Conservation (phyloP, 2,113 vertebrate species). For the Sinocyclocheilus anshuiensis region DNA sequence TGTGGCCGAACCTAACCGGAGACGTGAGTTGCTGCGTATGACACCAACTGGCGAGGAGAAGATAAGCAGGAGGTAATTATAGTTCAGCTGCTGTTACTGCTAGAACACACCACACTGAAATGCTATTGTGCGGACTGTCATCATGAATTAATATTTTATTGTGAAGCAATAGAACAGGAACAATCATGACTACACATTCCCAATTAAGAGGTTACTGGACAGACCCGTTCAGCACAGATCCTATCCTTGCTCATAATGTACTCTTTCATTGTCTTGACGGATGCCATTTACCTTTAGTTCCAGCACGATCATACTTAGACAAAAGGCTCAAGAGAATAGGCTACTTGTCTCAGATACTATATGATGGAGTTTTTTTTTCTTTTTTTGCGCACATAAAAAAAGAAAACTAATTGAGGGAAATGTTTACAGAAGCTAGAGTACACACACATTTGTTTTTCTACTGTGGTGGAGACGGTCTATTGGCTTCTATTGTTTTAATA, state of each 20-base stretch:
- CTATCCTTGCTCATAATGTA: conserved; percentile 6
- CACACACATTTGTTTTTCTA: not conserved
- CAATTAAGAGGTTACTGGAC: conserved; percentile 32
- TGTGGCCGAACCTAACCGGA: conserved; percentile 22
- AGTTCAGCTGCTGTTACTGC: conserved; percentile 14
- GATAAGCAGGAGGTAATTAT: conserved; percentile 45
- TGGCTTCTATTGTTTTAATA: not conserved
- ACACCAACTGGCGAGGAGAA: conserved; percentile 46
- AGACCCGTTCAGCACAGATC: conserved; percentile 5
- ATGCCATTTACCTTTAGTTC: not conserved
- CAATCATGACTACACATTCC: conserved; percentile 22
- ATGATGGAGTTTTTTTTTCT: no score
- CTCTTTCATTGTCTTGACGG: conserved; percentile 11
- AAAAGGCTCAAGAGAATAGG: not conserved
- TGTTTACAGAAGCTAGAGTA: not conserved
- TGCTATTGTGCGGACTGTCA: conserved; percentile 24
- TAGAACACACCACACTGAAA: conserved; percentile 3
- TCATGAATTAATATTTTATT: conserved; percentile 38
- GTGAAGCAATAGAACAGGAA: conserved; percentile 5
- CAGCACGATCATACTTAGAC: not conserved
- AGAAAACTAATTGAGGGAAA: not conserved
- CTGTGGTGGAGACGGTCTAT: no score
- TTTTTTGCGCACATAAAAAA: not conserved
- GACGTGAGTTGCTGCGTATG: conserved; percentile 23
- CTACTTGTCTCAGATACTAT: no score